phyloP scores from a whole-genome alignment of 2,797 vertebrate genomes.

The Rhinella marina region DNA sequence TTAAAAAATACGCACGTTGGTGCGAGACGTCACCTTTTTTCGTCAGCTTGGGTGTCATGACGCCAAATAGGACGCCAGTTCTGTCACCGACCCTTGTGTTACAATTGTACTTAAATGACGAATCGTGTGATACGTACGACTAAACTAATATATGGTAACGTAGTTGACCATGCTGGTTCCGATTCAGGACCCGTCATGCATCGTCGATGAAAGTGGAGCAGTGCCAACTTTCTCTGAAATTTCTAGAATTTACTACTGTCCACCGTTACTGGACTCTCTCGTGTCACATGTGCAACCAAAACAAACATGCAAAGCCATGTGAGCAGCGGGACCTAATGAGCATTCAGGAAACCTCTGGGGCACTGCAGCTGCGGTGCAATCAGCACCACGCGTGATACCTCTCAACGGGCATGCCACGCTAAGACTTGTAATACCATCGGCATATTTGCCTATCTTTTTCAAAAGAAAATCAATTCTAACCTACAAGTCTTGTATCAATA shows the following conservation, averaged over 20 bases:
- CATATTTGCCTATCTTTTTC: neutral
- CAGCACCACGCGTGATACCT: neutral
- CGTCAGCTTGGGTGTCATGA: neutral
- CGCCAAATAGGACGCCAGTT: neutral
- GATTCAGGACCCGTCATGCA: neutral
- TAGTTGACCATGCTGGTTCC: neutral
- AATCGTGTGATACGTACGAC: neutral
- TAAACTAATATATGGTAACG: neutral
- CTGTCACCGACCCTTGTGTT: neutral
- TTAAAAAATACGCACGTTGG: no score
- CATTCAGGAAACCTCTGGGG: neutral
- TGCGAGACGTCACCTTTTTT: neutral
- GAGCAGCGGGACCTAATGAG: neutral
- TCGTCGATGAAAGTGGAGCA: neutral
- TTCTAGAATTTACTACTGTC: neutral
- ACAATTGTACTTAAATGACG: neutral
- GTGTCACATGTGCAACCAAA: conserved; percentile 29
- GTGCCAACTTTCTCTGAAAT: neutral
- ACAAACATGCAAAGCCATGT: neutral
- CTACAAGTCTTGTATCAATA: neutral
- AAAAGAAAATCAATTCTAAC: neutral
- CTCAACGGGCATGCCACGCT: neutral
- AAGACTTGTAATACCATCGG: neutral
- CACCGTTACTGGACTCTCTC: neutral
- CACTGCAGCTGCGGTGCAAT: neutral